Base-by-base conservation (phyloP, 2,888 invertebrate species). In the Conops quadrifasciatus region DNA sequence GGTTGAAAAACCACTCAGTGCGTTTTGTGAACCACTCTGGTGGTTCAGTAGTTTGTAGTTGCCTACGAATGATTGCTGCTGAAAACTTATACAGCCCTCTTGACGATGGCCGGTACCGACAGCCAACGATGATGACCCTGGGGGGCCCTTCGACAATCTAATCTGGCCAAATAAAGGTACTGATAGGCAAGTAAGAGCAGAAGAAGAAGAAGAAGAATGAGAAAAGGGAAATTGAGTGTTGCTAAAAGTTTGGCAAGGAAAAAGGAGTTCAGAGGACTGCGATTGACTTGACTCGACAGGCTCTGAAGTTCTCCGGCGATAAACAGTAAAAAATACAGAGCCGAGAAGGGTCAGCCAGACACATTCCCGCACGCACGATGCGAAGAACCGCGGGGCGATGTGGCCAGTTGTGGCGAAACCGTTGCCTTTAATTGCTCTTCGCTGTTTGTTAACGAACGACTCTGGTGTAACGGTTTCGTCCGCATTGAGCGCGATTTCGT, bases 101-200 rank as follows among this genome's bases (percentile, higher is more conserved):
- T 49, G 49, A 67, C 59, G 47, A 67, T 59, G 67, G 59, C 59
- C 67, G 43, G 16, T 59, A 47, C 67, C 59, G 49, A 67, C 67
- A 59, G 58, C 24, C 36, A 67, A 67, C 24, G 47, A 59, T 49
- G 59, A 67, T 67, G 59, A 45, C 59, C 59, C 59, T 49, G 45
- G n/a, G 19, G 43, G 53, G 66, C 5, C 15, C 47, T 24, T 13
- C 56, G 26, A 45, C 47, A 24, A 45, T 16, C 63, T 47, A 65
- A 51, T 49, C 30, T 49, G 19, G 5, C 5, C 30, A 49, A 49
- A 30, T 53, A 53, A 30, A 36, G 36, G 36, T 9, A 36, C 36
- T 36, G 36, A 36, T 36, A 36, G 36, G 36, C 30, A 53, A 51
- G 19, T 30, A 30, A 21, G 15, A 36, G 53, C 15, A 36, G 9